Conservation (phyloP, 2,888 invertebrate genomes). For the Aphodius granarius region DNA sequence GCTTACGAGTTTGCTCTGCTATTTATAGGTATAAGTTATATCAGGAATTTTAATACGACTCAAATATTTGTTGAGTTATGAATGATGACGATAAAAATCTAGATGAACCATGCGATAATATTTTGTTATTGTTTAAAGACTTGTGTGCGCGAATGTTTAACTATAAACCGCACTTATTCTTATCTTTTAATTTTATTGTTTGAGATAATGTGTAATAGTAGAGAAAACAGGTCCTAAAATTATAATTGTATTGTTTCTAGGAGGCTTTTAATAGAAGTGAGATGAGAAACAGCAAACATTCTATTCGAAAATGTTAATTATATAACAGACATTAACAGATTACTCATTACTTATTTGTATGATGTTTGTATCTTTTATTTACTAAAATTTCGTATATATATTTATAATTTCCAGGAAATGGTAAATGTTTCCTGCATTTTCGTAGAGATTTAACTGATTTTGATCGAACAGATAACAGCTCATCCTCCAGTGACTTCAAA, state of each 20-base stretch:
- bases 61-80: background rate
- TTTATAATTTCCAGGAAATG: too few species aligned
- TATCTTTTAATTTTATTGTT: background rate
- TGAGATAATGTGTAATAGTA: background rate
- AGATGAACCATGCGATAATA: background rate
- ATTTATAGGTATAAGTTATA: background rate
- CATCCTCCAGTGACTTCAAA: too few species aligned
- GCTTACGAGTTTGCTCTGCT: background rate
- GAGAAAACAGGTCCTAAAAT: background rate
- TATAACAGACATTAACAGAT: too few species aligned
- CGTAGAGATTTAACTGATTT: too few species aligned
- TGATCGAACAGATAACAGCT: too few species aligned
- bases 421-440: too few species aligned
- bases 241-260: background rate
- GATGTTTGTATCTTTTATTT: too few species aligned
- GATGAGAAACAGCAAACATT: too few species aligned
- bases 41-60: background rate
- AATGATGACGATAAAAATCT: background rate
- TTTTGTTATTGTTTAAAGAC: background rate
- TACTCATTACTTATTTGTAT: too few species aligned
- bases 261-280: too few species aligned
- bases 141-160: background rate
- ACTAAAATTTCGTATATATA: too few species aligned
- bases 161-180: background rate
- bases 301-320: too few species aligned